Evolutionary conservation across 2,113 vertebrate species (phyloP).

Genomic region (Mesitornis unicolor): DNA sequence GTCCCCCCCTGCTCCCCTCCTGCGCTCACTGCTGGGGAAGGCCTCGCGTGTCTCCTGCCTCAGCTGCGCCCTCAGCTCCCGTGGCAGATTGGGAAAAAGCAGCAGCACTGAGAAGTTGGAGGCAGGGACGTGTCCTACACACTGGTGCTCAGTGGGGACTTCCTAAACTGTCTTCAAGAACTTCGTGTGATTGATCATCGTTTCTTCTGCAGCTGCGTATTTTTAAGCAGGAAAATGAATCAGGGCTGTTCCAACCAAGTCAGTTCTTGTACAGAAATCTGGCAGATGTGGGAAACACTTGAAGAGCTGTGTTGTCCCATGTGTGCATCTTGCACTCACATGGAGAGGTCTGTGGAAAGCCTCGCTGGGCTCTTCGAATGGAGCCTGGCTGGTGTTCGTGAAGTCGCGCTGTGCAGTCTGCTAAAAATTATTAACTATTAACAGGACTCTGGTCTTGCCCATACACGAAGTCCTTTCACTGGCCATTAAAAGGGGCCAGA

Average conservation of each 20-base stretch:
- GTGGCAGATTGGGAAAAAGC: neutral
- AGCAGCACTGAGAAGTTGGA: neutral
- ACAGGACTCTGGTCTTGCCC: neutral
- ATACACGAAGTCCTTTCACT: rapidly evolving
- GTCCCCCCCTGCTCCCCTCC: no score
- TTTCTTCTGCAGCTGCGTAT: neutral
- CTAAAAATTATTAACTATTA: neutral
- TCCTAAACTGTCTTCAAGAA: neutral
- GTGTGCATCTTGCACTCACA: neutral
- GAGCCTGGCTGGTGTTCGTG: neutral
- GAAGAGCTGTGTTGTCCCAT: neutral
- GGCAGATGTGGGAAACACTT: neutral
- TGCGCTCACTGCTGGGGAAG: neutral
- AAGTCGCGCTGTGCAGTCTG: neutral
- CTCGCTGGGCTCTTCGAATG: neutral
- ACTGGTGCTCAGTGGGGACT: neutral
- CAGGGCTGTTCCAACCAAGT: neutral
- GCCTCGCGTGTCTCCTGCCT: neutral
- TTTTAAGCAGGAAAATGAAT: neutral
- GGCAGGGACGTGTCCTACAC: neutral
- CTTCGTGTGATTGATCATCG: neutral
- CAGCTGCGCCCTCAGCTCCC: rapidly evolving
- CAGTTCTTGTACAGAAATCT: neutral
- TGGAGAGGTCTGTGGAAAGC: neutral
- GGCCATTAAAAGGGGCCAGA: neutral